Evolutionary conservation across 2,888 invertebrate genomes (phyloP).

Genomic region (Disparrhopalites patrizii): DNA sequence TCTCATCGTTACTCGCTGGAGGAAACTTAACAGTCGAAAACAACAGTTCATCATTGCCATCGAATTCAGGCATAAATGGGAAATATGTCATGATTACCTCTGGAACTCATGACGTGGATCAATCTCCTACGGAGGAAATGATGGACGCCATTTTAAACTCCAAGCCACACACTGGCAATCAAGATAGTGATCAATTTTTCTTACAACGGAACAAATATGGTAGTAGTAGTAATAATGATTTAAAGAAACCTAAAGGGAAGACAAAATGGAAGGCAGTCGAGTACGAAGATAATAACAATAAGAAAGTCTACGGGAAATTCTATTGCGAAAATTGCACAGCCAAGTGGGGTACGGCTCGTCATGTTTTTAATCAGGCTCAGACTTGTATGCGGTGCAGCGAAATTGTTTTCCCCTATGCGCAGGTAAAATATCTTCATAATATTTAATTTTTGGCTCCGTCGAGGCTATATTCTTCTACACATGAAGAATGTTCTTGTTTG

Average conservation of each 20-base stretch:
- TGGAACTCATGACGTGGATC: not conserved
- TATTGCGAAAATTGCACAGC: slow-evolving; percentile 1
- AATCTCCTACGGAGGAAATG: slow-evolving; percentile 24
- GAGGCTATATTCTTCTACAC: too few species aligned
- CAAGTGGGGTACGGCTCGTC: not conserved
- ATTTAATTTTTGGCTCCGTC: too few species aligned
- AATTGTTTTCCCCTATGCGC: not conserved
- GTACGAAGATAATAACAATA: slow-evolving; percentile 1
- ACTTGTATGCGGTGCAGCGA: not conserved
- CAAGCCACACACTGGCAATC: slow-evolving; percentile 1
- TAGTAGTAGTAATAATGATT: slow-evolving; percentile 51
- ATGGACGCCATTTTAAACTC: slow-evolving; percentile 24
- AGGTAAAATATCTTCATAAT: too few species aligned
- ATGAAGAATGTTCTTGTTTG: too few species aligned
- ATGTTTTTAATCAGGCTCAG: slow-evolving; percentile 3
- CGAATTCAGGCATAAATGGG: too few species aligned
- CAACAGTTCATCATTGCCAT: too few species aligned
- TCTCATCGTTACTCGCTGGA: too few species aligned
- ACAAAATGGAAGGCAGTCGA: slow-evolving; percentile 1
- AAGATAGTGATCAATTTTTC: not conserved
- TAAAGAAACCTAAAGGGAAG: not conserved
- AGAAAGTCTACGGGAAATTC: slow-evolving; percentile 2
- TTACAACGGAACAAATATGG: not conserved
- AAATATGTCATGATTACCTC: not conserved
- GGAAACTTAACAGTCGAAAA: too few species aligned